Conservation (phyloP, 2,888 invertebrate species). For the Schizaphis graminum region DNA sequence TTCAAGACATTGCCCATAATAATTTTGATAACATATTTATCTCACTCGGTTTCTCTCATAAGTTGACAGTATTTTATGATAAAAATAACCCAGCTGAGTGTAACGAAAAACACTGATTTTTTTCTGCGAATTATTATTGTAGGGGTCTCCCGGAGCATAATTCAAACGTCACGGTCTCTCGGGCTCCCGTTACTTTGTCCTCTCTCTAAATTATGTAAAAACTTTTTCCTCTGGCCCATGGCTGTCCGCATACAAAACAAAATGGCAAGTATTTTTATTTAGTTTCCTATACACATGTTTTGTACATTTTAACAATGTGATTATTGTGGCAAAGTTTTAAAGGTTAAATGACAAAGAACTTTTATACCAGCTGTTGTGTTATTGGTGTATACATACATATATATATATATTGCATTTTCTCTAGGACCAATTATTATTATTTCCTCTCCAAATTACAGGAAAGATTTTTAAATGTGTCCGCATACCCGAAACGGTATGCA, state of each 20-base stretch:
- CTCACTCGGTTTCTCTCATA: constrained; percentile 60
- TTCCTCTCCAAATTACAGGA: background rate
- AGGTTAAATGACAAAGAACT: constrained; percentile 59
- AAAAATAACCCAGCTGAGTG: constrained; percentile 61
- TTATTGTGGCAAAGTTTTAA: constrained; percentile 54
- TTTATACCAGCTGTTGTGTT: constrained; percentile 13
- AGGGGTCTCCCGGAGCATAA: constrained; percentile 59
- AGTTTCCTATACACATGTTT: constrained; percentile 61
- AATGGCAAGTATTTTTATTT: constrained; percentile 57
- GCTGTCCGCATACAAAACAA: constrained; percentile 52
- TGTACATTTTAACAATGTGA: constrained; percentile 55
- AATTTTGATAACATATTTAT: constrained; percentile 64
- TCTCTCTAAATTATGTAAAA: constrained; percentile 65
- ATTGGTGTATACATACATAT: background rate
- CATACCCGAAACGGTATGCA: constrained; percentile 9
- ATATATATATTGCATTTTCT: background rate
- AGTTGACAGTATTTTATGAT: constrained; percentile 65
- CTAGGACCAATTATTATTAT: constrained; percentile 34
- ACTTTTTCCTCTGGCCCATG: constrained; percentile 55
- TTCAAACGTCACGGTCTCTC: constrained; percentile 65
- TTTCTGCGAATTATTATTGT: constrained; percentile 55
- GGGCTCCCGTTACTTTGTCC: constrained; percentile 57
- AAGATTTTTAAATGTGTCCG: background rate
- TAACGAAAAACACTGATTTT: constrained; percentile 61
- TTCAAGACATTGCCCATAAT: constrained; percentile 48